Conservation (phyloP, 2,797 vertebrate species). For the Danio aesculapii region DNA sequence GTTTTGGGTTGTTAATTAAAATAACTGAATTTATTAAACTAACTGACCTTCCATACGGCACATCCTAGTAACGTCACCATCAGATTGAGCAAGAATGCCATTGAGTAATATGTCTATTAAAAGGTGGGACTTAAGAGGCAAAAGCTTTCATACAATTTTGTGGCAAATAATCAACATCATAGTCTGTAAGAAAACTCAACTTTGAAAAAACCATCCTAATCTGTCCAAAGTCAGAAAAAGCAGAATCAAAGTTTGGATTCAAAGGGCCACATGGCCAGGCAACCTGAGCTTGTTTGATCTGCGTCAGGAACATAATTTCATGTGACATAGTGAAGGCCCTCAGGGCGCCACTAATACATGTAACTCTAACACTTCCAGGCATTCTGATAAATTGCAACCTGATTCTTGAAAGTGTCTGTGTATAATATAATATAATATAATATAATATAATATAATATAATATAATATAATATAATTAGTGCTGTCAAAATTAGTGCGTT, state of each 20-base stretch:
- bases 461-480: too few species aligned
- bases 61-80: not conserved
- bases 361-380: slow-evolving; percentile 27
- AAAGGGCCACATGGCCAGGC: too few species aligned
- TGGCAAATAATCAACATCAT: not conserved
- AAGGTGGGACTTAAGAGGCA: not conserved
- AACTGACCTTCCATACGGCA: not conserved
- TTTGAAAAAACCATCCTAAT: not conserved
- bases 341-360: slow-evolving; percentile 6
- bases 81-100: not conserved
- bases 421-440: too few species aligned
- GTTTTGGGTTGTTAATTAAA: too few species aligned
- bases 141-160: not conserved
- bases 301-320: slow-evolving; percentile 41
- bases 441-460: too few species aligned
- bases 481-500: too few species aligned
- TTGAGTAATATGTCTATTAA: not conserved
- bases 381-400: slow-evolving; percentile 40
- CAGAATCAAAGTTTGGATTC: slow-evolving; percentile 6
- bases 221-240: not conserved
- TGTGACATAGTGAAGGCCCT: slow-evolving; percentile 28
- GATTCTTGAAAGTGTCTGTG: not conserved
- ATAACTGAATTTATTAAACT: not conserved
- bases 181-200: not conserved
- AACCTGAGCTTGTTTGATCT: not conserved